Evolutionary conservation across 2,888 invertebrate species (phyloP).

Genomic region (Mactromeris polynyma): DNA sequence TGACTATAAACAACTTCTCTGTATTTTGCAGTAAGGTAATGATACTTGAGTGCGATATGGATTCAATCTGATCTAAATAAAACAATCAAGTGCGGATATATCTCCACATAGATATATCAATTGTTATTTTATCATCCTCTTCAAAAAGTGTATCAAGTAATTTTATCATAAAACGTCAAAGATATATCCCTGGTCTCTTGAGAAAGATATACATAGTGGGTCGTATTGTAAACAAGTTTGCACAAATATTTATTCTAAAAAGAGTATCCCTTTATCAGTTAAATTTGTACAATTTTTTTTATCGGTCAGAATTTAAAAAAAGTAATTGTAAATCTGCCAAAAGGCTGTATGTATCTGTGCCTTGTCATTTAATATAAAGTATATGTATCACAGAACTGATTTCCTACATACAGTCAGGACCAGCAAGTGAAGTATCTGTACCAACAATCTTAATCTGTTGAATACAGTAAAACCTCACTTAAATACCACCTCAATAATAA

Average conservation of each 20-base stretch:
- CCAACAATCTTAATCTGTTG: too few relatives aligned
- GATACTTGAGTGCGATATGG: background rate
- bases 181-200: background rate
- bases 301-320: too few relatives aligned
- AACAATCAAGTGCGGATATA: background rate
- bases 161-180: background rate
- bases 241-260: background rate
- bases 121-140: background rate
- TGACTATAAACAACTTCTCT: background rate
- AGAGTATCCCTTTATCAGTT: too few relatives aligned
- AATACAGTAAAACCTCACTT: too few relatives aligned
- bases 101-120: background rate
- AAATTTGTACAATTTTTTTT: too few relatives aligned
- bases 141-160: background rate
- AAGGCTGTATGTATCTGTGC: too few relatives aligned
- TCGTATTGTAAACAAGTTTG: background rate
- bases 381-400: too few relatives aligned
- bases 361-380: too few relatives aligned
- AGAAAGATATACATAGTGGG: background rate
- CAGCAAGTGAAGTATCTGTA: too few relatives aligned
- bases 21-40: background rate
- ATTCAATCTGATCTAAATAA: background rate
- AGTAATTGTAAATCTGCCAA: too few relatives aligned
- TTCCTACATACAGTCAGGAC: too few relatives aligned
- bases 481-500: too few relatives aligned